Percentiles rank a stretch among this genome's conserved stretches.
These are phyloP conservation scores for Rafetus swinhoei DNA, from an alignment of 2,113 vertebrate genomes.

Conservation along the genomic window DNA sequence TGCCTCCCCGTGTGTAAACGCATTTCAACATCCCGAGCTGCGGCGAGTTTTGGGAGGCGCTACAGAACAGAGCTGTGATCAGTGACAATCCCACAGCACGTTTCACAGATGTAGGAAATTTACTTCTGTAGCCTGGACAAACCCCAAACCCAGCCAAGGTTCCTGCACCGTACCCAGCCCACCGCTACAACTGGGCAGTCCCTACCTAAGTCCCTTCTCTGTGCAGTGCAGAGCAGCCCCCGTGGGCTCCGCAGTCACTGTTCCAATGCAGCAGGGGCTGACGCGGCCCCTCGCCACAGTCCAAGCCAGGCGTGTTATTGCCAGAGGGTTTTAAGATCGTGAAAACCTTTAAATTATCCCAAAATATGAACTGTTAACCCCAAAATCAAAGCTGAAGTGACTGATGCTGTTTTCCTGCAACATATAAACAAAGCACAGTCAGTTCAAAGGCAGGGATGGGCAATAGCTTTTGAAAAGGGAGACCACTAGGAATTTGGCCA, in stretches of 20 bases:
- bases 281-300: background rate
- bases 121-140: background rate
- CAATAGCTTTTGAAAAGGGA: no score
- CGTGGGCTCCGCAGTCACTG: background rate
- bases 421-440: background rate
- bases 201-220: background rate
- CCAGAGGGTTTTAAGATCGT: background rate
- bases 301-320: background rate
- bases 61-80: fast-evolving
- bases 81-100: background rate
- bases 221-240: background rate
- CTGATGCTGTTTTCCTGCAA: background rate
- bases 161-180: background rate
- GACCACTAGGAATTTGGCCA: no score
- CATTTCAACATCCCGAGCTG: no score
- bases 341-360: fast-evolving
- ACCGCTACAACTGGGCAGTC: background rate
- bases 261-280: background rate
- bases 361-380: background rate
- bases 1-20: no score
- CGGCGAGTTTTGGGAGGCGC: background rate
- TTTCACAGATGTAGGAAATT: background rate
- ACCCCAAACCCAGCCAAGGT: no score
- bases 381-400: background rate
- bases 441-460: background rate